Evolutionary conservation across 2,113 vertebrate species (phyloP), one percentile per base, ranked within the genome.

Genomic region (Burhinus bistriatus): DNA sequence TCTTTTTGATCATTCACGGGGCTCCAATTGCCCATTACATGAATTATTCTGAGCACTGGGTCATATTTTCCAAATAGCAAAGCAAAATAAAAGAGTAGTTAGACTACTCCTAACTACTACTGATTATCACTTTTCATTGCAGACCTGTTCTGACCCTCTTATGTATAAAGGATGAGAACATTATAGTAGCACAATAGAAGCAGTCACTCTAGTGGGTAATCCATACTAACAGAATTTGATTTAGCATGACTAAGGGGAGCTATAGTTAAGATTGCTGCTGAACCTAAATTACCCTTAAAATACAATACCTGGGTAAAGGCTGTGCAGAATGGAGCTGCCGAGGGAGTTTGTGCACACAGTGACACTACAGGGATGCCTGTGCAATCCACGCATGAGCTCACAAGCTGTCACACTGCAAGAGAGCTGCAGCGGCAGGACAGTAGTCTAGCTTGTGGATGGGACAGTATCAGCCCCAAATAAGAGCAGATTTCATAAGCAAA

Each of bases 301-400:
- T 30, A 51, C 1, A 36, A 38, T 19, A 49, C 17, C 36, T 73
- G 19, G 8, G 15, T 62, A 86, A 87, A 79, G 58, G 18, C 82
- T 61, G 27, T 11, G 45, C 36, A 70, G 36, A 58, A 38, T 0
- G 1, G 23, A 77, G 13, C 18, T 36, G 20, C 17, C 10, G n/a
- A 40, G 22, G 18, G n/a, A 34, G 16, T 5, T 4, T 30, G n/a
- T 6, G 5, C 16, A 38, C 49, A 23, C 13, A 2, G 30, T 32
- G 26, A 29, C 12, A 5, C 44, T 26, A 3, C n/a, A 40, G 23
- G 9, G 16, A 20, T 29, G 30, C 26, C 58, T 45, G 8, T 15
- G n/a, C 15, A 47, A 49, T 6, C 34, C 26, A 38, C 1, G 0
- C 0, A 0, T 7, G 14, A 42, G 6, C 38, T 64, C 17, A 2